Conservation (phyloP, 2,113 vertebrate genomes). For the Etheostoma cragini region DNA sequence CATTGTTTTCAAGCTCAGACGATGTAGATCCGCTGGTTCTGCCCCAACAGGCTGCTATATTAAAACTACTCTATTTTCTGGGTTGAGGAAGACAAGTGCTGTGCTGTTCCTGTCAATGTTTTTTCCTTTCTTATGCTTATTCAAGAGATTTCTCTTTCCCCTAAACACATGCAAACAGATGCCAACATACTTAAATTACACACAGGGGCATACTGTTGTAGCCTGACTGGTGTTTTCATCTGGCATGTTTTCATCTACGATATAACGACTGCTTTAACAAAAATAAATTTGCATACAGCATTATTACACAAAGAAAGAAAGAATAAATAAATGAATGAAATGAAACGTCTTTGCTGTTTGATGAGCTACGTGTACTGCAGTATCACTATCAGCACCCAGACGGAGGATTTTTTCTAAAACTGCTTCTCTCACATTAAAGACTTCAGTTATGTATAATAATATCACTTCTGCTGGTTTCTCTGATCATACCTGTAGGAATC, state of each 20-base stretch:
- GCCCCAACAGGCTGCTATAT: constrained; percentile 50
- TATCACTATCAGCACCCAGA: background rate
- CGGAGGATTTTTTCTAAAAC: constrained; percentile 12
- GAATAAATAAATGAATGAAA: background rate
- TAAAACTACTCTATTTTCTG: constrained; percentile 37
- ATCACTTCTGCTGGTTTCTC: constrained; percentile 36
- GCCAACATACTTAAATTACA: constrained; percentile 21
- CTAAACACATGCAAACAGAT: constrained; percentile 40
- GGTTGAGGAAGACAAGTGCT: constrained; percentile 34
- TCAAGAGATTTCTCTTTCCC: constrained; percentile 9
- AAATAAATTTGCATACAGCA: constrained; percentile 4
- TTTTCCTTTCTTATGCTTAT: constrained; percentile 1
- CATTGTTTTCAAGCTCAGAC: constrained; percentile 40
- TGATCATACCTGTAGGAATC: constrained; percentile 29
- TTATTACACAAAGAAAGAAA: constrained; percentile 27
- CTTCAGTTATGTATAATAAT: constrained; percentile 30
- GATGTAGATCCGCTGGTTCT: constrained; percentile 18
- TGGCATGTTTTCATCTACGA: constrained; percentile 12
- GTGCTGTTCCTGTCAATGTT: constrained; percentile 16
- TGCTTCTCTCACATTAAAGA: constrained; percentile 21
- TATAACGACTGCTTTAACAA: constrained; percentile 27
- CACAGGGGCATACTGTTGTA: constrained; percentile 1
- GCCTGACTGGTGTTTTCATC: constrained; percentile 23
- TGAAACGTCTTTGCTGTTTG: background rate
- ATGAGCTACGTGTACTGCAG: background rate